These are phyloP conservation scores for Acanthurus lineatus DNA, from an alignment of 2,797 vertebrate species.

Conservation along the genomic window DNA sequence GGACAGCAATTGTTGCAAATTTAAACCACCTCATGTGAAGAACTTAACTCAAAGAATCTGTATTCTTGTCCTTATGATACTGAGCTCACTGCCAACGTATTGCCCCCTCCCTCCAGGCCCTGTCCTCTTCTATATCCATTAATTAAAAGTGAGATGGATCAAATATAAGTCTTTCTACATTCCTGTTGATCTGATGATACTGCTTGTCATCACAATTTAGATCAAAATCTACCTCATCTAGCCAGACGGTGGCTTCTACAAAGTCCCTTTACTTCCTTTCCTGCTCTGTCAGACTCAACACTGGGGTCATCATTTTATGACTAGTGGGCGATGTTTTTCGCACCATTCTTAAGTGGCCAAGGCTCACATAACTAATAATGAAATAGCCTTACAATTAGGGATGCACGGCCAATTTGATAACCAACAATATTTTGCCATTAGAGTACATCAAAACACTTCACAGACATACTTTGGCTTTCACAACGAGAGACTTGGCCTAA, in stretches of 20 bases:
- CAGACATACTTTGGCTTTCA: no score
- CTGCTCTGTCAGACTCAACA: conserved; percentile 23
- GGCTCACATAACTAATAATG: conserved; percentile 15
- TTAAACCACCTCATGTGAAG: conserved; percentile 55
- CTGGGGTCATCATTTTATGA: conserved; percentile 13
- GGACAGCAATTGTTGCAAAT: conserved; percentile 67
- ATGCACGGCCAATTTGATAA: no score
- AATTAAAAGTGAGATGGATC: conserved; percentile 23
- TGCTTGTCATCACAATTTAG: conserved; percentile 18
- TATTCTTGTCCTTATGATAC: conserved; percentile 13
- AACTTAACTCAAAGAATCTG: conserved; percentile 24
- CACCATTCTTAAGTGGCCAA: conserved; percentile 9
- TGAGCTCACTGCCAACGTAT: conserved; percentile 20
- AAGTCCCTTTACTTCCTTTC: conserved; percentile 32
- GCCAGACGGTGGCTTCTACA: conserved; percentile 54
- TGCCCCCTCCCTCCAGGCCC: neutral
- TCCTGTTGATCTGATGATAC: conserved; percentile 45
- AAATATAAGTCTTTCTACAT: conserved; percentile 50
- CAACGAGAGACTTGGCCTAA: no score
- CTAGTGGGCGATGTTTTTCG: conserved; percentile 17
- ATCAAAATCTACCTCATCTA: conserved; percentile 85
- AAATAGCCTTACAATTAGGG: conserved; percentile 27
- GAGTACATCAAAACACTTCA: no score
- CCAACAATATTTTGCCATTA: neutral
- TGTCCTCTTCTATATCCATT: conserved; percentile 3